Percentiles rank a stretch among this genome's conserved stretches.
Conservation (phyloP, 2,797 vertebrate genomes). For the Natrix natrix region DNA sequence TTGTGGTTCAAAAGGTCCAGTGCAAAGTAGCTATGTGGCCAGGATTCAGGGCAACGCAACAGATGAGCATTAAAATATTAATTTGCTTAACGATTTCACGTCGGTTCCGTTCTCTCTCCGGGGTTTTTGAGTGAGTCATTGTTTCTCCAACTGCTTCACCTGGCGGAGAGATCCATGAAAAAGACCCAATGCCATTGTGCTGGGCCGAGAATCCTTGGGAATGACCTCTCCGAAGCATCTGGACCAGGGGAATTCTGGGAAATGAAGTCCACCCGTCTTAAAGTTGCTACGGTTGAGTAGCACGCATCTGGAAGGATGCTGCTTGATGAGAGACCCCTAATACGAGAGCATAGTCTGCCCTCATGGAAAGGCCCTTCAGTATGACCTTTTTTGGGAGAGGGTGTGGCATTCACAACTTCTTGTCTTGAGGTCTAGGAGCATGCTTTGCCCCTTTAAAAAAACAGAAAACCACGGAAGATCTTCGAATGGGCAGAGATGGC, state of each 20-base stretch:
- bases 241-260: not conserved
- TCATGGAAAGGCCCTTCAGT: not conserved
- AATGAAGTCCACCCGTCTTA: not conserved
- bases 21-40: not conserved
- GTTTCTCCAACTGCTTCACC: not conserved
- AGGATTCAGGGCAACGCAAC: not conserved
- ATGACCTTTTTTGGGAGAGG: fast-evolving
- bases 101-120: not conserved
- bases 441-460: not conserved
- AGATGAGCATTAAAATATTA: not conserved
- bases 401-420: not conserved
- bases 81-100: not conserved
- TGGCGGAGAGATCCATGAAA: not conserved
- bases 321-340: not conserved
- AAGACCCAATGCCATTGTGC: not conserved
- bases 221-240: not conserved
- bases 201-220: not conserved
- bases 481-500: too few species aligned
- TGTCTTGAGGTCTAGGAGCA: not conserved
- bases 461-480: too few species aligned
- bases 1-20: not conserved
- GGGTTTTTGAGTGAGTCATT: not conserved
- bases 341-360: too few species aligned
- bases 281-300: not conserved
- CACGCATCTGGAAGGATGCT: not conserved